Conservation (phyloP, 2,797 vertebrate species). For the Staurois parvus region DNA sequence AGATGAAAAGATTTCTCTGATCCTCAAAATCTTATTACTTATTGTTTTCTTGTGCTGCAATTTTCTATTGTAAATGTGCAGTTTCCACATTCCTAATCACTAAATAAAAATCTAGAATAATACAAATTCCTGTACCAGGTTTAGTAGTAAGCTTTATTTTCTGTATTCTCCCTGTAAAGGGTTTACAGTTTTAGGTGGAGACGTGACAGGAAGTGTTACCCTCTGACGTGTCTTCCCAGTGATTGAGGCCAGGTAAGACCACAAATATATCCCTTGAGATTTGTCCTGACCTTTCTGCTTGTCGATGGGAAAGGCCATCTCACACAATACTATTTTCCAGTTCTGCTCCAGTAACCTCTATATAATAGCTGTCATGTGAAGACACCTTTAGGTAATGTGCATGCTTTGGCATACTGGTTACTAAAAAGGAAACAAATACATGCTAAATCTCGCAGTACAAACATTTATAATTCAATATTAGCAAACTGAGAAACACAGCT, state of each 20-base stretch:
- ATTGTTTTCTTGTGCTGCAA: too few species aligned
- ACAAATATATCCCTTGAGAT: constrained; percentile 28
- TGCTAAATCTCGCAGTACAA: neutral
- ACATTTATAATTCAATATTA: neutral
- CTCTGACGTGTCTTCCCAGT: constrained; percentile 6
- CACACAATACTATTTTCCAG: constrained; percentile 53
- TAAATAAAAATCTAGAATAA: too few species aligned
- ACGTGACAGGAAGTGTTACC: constrained; percentile 14
- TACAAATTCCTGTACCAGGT: neutral
- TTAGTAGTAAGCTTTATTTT: neutral
- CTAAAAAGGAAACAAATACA: neutral
- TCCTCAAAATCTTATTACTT: too few species aligned
- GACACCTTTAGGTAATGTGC: constrained; percentile 50
- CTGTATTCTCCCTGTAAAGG: neutral
- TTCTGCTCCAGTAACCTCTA: constrained; percentile 51
- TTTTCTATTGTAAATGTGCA: too few species aligned
- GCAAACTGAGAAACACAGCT: too few species aligned
- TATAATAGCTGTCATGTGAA: constrained; percentile 51
- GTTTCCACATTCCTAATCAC: too few species aligned
- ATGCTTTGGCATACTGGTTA: constrained; percentile 25
- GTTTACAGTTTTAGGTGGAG: neutral
- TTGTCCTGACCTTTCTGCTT: constrained; percentile 38
- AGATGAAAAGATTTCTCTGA: too few species aligned
- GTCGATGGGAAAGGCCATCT: constrained; percentile 49
- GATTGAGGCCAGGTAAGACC: constrained; percentile 39